These are phyloP conservation scores for Nanorana parkeri DNA, from an alignment of 2,113 vertebrate genomes.

Conservation along the genomic window DNA sequence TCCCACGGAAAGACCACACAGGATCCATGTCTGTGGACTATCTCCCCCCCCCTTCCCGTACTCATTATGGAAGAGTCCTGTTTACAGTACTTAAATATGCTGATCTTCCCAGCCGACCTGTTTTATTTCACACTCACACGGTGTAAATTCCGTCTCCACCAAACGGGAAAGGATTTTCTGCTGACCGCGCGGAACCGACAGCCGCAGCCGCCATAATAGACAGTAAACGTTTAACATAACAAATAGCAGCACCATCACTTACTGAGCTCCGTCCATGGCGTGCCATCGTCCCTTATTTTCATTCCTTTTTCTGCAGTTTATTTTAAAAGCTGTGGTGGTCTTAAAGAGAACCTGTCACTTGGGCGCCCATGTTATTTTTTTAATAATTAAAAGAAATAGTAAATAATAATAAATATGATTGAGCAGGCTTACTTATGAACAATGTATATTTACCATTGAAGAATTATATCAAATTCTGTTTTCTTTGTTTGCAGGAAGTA, in stretches of 20 bases:
- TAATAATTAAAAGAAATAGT: too few species aligned
- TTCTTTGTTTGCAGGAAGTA: conserved; percentile 89
- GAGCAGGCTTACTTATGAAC: too few species aligned
- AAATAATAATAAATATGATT: too few species aligned
- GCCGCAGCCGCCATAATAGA: conserved; percentile 41
- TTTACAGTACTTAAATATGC: too few species aligned
- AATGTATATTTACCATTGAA: too few species aligned
- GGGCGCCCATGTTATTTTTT: too few species aligned
- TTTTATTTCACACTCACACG: conserved; percentile 8
- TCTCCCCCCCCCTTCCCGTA: too few species aligned
- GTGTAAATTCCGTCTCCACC: conserved; percentile 17
- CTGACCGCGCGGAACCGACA: conserved; percentile 44
- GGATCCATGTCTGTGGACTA: neutral
- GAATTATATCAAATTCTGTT: too few species aligned
- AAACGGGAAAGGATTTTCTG: conserved; percentile 27
- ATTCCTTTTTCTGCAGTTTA: neutral
- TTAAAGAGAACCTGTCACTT: too few species aligned
- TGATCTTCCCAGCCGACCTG: neutral
- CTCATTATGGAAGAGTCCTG: too few species aligned
- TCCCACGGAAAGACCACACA: neutral
- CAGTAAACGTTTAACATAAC: conserved; percentile 28
- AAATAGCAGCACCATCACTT: neutral
- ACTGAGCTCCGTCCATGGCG: neutral
- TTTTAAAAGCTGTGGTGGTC: too few species aligned
- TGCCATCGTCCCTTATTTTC: neutral